Base-by-base conservation (phyloP, 2,888 invertebrate species). In the Euzophera pinguis region DNA sequence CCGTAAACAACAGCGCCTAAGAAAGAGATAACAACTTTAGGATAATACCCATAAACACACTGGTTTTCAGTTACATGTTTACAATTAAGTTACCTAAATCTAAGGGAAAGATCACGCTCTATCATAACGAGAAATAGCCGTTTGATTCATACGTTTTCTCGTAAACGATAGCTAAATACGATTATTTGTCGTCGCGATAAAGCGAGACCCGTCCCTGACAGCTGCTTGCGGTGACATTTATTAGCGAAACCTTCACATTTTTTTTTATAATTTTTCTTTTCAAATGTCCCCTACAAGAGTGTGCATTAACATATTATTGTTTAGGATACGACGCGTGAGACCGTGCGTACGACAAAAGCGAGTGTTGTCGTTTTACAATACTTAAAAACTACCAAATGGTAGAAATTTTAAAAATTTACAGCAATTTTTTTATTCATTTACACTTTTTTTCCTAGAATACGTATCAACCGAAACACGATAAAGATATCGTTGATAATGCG, bases 1-100 rank as follows among this genome's bases (percentile, higher is more conserved):
- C 78, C 77, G 63, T 75, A 78, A 80, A 84, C 87, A 90, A 89
- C 89, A 86, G 86, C 84, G 83, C 87, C 90, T 90, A 90, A 85
- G 87, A 89, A 90, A 88, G 88, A 90, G 88, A 82, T 89, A 90
- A 90, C 90, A 90, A 88, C 80, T 71, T 79, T 81, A 83, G 77
- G 78, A 84, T 84, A 81, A 79, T 81, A 86, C 81, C 84, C 77
- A 84, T 80, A 81, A 79, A 84, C 77, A 83, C 75, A 81, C 71
- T 72, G 78, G 75, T 80, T 81, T 73, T 72, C 61, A 62, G 63
- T 61, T 62, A 45, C 77, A 80, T 66, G 65, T 63, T 61, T 73
- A 83, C 73, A 78, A 71, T 77, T 76, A 77, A 62, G 71, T 73
- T 64, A 75, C 64, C 69, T 63, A 68, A 55, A 67, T 69, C 69